A percentile compares a stretch with the other conserved stretches of the same genome.
phyloP scores from a whole-genome alignment of 2,113 vertebrate species.

The Aspidoscelis tigris region DNA sequence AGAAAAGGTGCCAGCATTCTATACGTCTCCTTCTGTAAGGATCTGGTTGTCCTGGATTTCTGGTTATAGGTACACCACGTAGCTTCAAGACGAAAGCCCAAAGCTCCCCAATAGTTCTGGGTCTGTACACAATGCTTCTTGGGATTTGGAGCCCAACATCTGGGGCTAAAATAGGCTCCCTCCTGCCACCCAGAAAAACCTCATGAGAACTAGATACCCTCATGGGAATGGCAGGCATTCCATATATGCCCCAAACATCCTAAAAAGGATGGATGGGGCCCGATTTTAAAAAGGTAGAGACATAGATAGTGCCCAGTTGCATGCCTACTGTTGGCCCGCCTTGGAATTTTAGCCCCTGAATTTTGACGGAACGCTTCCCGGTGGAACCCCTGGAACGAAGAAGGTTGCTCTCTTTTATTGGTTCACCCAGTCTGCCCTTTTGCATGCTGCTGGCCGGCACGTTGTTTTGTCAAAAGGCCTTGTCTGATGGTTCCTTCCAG shows the following conservation, averaged over 20 bases:
- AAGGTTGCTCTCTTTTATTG: constrained; percentile 3
- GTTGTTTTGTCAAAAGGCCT: background rate
- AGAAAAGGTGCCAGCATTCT: no score
- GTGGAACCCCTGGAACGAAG: background rate
- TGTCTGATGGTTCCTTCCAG: constrained; percentile 37
- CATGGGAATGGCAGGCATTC: background rate
- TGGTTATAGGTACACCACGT: background rate
- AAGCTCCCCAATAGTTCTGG: no score
- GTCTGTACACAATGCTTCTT: no score
- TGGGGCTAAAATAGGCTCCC: no score
- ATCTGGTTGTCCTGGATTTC: background rate
- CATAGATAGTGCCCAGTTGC: background rate
- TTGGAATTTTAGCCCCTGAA: constrained; percentile 10
- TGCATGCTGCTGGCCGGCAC: constrained; percentile 70
- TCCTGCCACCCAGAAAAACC: no score
- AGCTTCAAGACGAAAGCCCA: no score
- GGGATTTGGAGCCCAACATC: no score
- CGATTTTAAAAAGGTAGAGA: background rate
- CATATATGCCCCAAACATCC: no score
- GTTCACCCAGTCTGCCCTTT: constrained; percentile 41
- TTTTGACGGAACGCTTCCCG: constrained; percentile 12
- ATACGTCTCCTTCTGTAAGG: background rate
- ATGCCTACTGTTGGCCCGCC: background rate
- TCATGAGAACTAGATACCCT: no score
- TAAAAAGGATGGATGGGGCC: no score